Base-by-base conservation (phyloP, 2,888 invertebrate species). In the Stenurella melanura region DNA sequence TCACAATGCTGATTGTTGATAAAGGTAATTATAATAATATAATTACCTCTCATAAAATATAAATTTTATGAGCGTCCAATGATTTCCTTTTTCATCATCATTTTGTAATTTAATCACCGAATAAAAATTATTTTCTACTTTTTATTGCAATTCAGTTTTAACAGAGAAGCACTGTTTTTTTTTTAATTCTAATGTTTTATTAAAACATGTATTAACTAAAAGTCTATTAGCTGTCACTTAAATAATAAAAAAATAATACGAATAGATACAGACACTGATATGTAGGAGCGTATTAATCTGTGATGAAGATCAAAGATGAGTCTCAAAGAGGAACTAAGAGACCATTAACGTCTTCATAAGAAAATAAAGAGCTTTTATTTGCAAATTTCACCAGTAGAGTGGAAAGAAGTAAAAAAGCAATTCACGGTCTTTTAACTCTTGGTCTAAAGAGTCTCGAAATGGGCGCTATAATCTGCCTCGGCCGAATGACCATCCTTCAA, bases 401-500 rank as follows among this genome's bases (percentile, higher is more conserved):
- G 66, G 73, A 64, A 66, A 64, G 66, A 57, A 63, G 30, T 57
- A 71, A 61, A 74, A 56, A 72, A 78, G 76, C 72, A 78, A 74
- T 82, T 78, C 76, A 60, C 72, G 73, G 75, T 64, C 67, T 71
- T 76, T 76, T 75, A 80, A 74, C 79, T 56, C 73, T 77, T 63
- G 60, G 42, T 66, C 57, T 72, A 76, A 75, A 80, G 76, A 77
- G 76, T 77, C 73, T 38, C 60, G 68, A 63, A 78, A 82, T 75
- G 69, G 75, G 56, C 54, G 73, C 19, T 66, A 63, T 76, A 82
- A 81, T 80, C 82, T 78, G 76, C 78, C 54, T 63, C 72, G 69
- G 72, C 67, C 73, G 80, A 83, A 79, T 85, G 82, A 81, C 84
- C 84, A 83, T 83, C 82, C 81, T 80, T 78, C 79, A 75, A 80